Conservation (phyloP, 1,140 invertebrate genomes). For the Theocolax elegans region DNA sequence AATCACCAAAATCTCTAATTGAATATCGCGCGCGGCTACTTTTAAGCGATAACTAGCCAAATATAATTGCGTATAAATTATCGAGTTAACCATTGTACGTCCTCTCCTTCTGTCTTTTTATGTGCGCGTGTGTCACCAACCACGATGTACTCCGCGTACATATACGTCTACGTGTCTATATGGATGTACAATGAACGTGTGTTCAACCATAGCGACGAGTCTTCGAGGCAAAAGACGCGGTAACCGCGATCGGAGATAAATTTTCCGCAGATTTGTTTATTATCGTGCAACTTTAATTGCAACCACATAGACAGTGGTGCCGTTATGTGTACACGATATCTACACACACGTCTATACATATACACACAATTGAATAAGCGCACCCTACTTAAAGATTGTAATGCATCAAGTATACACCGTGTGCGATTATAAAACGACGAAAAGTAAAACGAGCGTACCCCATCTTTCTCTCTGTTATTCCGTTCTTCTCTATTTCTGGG, state of each 20-base stretch:
- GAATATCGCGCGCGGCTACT: conserved; percentile 2
- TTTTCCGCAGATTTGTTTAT: conserved; percentile 19
- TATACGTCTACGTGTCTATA: no score
- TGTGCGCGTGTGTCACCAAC: not conserved
- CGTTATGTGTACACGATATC: no score
- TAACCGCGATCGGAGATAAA: conserved; percentile 6
- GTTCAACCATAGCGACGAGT: no score
- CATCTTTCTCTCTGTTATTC: not conserved
- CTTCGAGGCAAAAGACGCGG: no score
- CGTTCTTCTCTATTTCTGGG: not conserved
- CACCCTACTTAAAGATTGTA: no score
- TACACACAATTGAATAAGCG: no score
- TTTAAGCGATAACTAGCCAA: conserved; percentile 5
- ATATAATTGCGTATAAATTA: conserved; percentile 27
- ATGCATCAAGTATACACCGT: no score
- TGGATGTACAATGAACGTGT: no score
- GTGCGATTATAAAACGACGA: no score
- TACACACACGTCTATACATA: no score
- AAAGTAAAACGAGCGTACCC: no score
- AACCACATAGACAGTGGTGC: not conserved
- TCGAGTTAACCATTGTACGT: not conserved
- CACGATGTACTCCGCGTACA: not conserved
- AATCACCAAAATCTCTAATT: conserved; percentile 10
- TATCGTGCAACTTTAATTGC: conserved; percentile 20
- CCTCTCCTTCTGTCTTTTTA: no score